phyloP scores from a whole-genome alignment of 2,113 vertebrate species.

The Scytalopus superciliaris region DNA sequence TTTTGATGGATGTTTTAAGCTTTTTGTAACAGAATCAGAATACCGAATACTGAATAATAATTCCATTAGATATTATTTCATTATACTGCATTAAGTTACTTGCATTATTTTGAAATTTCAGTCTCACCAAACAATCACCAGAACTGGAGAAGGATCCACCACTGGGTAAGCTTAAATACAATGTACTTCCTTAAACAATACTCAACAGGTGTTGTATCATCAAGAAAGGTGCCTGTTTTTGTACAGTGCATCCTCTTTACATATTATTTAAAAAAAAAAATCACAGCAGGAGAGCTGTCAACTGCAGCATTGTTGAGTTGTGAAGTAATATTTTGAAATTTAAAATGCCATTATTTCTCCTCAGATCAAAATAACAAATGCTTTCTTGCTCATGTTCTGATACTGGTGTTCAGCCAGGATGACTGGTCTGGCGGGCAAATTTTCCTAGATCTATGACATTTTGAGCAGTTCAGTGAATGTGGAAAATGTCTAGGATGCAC shows the following conservation, averaged over 20 bases:
- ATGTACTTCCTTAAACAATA: background rate
- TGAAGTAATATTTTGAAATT: background rate
- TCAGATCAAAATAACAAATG: slow-evolving; percentile 8
- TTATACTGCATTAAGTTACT: background rate
- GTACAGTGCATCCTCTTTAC: background rate
- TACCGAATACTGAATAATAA: background rate
- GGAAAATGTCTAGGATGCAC: background rate
- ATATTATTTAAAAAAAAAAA: background rate
- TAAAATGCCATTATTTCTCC: background rate
- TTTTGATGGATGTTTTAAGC: background rate
- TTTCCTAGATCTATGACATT: slow-evolving; percentile 37
- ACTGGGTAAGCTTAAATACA: background rate
- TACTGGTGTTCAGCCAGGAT: background rate
- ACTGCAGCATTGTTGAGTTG: background rate
- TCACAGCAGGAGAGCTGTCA: background rate
- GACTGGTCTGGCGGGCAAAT: background rate
- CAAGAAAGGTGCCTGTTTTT: background rate
- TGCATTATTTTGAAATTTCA: background rate
- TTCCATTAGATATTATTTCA: background rate
- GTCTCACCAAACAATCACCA: background rate
- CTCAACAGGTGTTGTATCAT: background rate
- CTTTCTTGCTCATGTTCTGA: background rate
- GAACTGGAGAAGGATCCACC: background rate
- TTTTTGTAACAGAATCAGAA: background rate
- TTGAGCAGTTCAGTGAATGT: background rate